A percentile compares a stretch with the other conserved stretches of the same genome.
phyloP scores from a whole-genome alignment of 2,888 invertebrate genomes.

The Serripes groenlandicus region DNA sequence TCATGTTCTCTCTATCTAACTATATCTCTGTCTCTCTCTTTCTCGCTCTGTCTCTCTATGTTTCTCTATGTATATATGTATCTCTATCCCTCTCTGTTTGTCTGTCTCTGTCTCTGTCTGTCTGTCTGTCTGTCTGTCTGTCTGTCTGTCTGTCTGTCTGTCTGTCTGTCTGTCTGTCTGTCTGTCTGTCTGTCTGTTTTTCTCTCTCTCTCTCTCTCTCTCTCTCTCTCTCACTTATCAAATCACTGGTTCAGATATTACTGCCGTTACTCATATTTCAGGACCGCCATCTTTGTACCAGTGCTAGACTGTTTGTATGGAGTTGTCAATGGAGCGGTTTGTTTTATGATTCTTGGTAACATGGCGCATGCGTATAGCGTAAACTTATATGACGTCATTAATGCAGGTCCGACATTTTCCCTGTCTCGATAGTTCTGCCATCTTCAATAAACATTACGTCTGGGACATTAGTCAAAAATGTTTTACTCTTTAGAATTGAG shows the following conservation, averaged over 20 bases:
- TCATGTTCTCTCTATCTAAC: too few relatives aligned
- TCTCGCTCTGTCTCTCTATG: too few relatives aligned
- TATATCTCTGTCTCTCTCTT: too few relatives aligned
- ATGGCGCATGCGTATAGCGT: conserved; percentile 26
- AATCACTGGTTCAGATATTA: neutral
- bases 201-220: neutral
- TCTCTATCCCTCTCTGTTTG: neutral
- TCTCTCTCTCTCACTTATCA: too few relatives aligned
- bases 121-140: neutral
- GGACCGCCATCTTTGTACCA: conserved; percentile 12
- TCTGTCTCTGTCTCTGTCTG: neutral
- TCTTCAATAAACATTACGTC: too few relatives aligned
- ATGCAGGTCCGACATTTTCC: conserved; percentile 24
- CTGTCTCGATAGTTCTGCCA: too few relatives aligned
- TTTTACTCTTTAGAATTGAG: too few relatives aligned
- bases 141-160: neutral
- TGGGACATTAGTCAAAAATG: too few relatives aligned
- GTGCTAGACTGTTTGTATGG: conserved; percentile 15
- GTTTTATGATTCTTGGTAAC: conserved; percentile 31
- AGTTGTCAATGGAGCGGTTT: conserved; percentile 19
- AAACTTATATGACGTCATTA: conserved; percentile 22
- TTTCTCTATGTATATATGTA: too few relatives aligned
- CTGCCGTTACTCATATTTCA: neutral
- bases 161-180: too few relatives aligned
- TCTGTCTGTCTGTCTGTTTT: too few relatives aligned